Conservation (phyloP, 2,888 invertebrate genomes). For the Tiliacea citrago region DNA sequence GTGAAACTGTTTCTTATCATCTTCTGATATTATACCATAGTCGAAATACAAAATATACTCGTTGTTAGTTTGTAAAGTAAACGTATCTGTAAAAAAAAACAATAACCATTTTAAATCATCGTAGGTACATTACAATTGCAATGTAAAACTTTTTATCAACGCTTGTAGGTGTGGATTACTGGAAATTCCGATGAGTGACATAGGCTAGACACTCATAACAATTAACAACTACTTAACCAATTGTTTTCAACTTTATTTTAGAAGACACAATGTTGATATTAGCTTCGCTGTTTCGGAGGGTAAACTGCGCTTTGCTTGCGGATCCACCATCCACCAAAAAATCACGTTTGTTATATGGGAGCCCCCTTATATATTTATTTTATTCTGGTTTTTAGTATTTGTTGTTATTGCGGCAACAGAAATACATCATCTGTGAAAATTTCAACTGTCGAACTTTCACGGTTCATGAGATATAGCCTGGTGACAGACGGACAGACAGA, state of each 20-base stretch:
- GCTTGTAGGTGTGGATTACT: background rate
- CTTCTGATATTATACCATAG: conserved; percentile 42
- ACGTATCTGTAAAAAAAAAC: conserved; percentile 49
- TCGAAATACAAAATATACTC: rapidly evolving
- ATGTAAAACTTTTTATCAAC: background rate
- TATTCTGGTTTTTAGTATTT: too few relatives aligned
- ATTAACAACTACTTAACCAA: background rate
- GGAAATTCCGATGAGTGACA: background rate
- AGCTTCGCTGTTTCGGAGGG: background rate
- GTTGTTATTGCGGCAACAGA: too few relatives aligned
- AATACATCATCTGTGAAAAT: too few relatives aligned
- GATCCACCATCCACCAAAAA: too few relatives aligned
- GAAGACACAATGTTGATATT: background rate
- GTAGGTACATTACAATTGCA: background rate
- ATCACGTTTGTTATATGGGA: too few relatives aligned
- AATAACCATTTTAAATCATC: background rate
- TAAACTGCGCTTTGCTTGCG: background rate
- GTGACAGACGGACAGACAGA: too few relatives aligned
- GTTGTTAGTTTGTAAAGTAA: conserved; percentile 2
- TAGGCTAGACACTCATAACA: background rate
- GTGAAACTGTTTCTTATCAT: conserved; percentile 36
- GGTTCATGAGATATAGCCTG: too few relatives aligned
- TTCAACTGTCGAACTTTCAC: too few relatives aligned
- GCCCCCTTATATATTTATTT: too few relatives aligned
- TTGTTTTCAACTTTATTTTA: background rate